Evolutionary conservation across 2,888 invertebrate species (phyloP), one percentile per base, ranked within the genome.

Genomic region (Apodemia duryi): DNA sequence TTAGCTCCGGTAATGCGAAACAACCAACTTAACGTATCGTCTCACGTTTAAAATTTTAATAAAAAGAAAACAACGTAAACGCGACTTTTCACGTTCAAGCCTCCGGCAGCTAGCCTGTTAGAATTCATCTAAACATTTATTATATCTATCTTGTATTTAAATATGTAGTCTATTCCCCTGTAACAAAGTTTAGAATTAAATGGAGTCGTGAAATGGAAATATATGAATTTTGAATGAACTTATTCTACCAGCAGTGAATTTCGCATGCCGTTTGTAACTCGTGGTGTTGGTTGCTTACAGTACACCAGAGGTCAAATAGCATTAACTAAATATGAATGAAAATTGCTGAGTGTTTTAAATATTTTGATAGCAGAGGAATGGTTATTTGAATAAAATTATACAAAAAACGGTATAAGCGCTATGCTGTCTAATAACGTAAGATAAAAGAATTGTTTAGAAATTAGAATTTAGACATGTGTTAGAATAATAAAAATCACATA

Each of bases 141-240:
- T 65, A 67, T 60, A 57, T 43, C 13, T 46, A 61, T 57, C 32
- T 46, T 57, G 6, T 64, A 67, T 28, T 63, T 52, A 54, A 69
- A 66, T 69, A 62, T 67, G 41, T 62, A 63, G 67, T 54, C 64
- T 71, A 71, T 38, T 49, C 7, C 57, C 6, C 6, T 28, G 9
- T 21, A 6, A 65, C 62, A 70, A 63, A 62, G 68, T 61, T 65
- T 13, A 32, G 62, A 71, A 63, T 62, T 35, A 38, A 21, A 21
- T 60, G 46, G 28, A 28, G 7, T 2, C 7, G 4, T 38, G 61
- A 68, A 51, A 67, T 68, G 65, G 65, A 69, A 70, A 68, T 68
- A 67, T 71, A 71, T 75, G 72, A 74, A 74, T 72, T 70, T 72
- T 73, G 71, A 71, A 74, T 73, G 70, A 70, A 72, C 71, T 65